These are phyloP conservation scores for Ascaphus truei DNA, from an alignment of 2,113 vertebrate species.

Conservation along the genomic window DNA sequence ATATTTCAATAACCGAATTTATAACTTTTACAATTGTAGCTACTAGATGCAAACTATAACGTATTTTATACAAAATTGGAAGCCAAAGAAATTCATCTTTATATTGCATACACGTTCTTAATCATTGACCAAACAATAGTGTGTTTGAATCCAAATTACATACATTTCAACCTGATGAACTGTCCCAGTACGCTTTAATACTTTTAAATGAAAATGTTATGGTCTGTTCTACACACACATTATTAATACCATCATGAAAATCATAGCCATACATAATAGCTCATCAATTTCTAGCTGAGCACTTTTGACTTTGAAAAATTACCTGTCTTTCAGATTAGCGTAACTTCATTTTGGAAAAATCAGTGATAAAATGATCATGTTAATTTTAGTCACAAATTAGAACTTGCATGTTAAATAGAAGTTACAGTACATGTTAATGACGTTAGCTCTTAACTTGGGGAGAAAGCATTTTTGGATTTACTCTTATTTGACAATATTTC, in stretches of 20 bases:
- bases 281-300: slow-evolving; percentile 66
- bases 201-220: slow-evolving; percentile 71
- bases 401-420: no score
- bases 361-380: no score
- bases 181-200: slow-evolving; percentile 58
- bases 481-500: no score
- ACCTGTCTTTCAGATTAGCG: no score
- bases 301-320: slow-evolving; percentile 74
- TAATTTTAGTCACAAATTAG: no score
- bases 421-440: no score
- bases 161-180: slow-evolving; percentile 65
- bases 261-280: slow-evolving; percentile 62
- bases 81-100: slow-evolving; percentile 40
- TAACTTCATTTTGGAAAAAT: no score
- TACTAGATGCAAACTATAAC: slow-evolving; percentile 35
- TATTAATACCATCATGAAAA: slow-evolving; percentile 59
- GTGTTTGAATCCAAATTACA: slow-evolving; percentile 50
- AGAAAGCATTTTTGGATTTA: no score
- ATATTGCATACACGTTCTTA: slow-evolving; percentile 42
- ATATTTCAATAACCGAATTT: no score
- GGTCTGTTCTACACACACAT: slow-evolving; percentile 52
- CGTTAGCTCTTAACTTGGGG: no score
- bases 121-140: slow-evolving; percentile 48
- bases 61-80: slow-evolving; percentile 38
- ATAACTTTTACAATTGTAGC: slow-evolving; percentile 23